phyloP scores from a whole-genome alignment of 2,797 vertebrate species.

The Pantherophis alleghaniensis region DNA sequence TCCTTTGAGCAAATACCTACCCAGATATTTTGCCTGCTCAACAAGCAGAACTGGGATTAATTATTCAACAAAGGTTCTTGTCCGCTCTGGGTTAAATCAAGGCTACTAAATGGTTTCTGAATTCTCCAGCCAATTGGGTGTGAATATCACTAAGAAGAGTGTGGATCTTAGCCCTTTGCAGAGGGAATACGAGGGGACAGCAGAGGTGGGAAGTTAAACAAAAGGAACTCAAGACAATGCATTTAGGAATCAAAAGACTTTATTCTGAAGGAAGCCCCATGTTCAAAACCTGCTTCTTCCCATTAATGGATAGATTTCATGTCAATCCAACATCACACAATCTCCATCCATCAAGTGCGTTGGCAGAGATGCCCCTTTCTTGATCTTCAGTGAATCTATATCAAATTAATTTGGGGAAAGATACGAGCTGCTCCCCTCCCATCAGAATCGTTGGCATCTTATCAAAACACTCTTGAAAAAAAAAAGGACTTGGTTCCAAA shows the following conservation, averaged over 20 bases:
- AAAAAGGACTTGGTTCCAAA: slow-evolving; percentile 21
- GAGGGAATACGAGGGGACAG: not conserved
- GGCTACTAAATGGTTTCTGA: not conserved
- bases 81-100: not conserved
- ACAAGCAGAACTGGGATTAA: not conserved
- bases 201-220: not conserved
- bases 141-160: not conserved
- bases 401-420: not conserved
- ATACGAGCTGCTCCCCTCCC: not conserved
- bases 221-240: not conserved
- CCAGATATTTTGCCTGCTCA: not conserved
- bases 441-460: slow-evolving; percentile 22
- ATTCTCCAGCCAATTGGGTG: not conserved
- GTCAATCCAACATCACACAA: not conserved
- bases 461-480: slow-evolving; percentile 9
- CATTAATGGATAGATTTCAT: not conserved
- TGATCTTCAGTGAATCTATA: not conserved
- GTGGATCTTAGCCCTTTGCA: not conserved
- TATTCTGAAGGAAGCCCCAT: not conserved
- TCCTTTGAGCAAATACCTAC: not conserved
- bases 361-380: not conserved
- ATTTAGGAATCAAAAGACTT: not conserved
- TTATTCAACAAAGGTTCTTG: not conserved
- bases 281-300: not conserved
- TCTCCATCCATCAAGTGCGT: not conserved